Evolutionary conservation across 2,797 vertebrate genomes (phyloP).

Genomic region (Paramormyrops hopkinsi): DNA sequence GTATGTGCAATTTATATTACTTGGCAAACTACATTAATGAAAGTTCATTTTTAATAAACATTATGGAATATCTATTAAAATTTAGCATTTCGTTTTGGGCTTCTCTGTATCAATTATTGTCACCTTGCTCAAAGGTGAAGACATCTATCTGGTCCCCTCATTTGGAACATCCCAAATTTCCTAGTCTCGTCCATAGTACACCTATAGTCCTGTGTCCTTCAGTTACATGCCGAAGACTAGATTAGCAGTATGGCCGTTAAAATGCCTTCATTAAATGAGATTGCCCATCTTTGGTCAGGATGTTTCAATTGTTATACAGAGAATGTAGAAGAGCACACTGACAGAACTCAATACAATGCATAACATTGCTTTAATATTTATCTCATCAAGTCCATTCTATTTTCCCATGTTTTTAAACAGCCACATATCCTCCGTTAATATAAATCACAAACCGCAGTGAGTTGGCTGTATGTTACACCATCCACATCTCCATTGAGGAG

Average conservation of each 20-base stretch:
- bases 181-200: not conserved
- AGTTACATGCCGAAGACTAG: not conserved
- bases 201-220: not conserved
- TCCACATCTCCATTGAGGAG: not conserved
- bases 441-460: not conserved
- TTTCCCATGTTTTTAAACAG: not conserved
- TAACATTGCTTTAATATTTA: not conserved
- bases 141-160: not conserved
- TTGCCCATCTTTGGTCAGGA: not conserved
- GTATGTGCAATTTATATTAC: not conserved
- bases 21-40: not conserved
- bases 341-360: not conserved
- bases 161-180: not conserved
- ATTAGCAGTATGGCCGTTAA: not conserved
- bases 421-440: not conserved
- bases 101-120: not conserved
- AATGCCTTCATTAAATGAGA: not conserved
- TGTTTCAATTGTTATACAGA: not conserved
- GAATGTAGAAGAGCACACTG: not conserved
- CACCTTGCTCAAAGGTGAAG: not conserved
- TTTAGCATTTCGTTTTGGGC: not conserved
- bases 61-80: not conserved
- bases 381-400: not conserved
- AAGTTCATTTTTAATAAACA: not conserved
- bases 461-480: not conserved